Base-by-base conservation (phyloP, 1,140 invertebrate genomes). In the Cyclargus thomasi region DNA sequence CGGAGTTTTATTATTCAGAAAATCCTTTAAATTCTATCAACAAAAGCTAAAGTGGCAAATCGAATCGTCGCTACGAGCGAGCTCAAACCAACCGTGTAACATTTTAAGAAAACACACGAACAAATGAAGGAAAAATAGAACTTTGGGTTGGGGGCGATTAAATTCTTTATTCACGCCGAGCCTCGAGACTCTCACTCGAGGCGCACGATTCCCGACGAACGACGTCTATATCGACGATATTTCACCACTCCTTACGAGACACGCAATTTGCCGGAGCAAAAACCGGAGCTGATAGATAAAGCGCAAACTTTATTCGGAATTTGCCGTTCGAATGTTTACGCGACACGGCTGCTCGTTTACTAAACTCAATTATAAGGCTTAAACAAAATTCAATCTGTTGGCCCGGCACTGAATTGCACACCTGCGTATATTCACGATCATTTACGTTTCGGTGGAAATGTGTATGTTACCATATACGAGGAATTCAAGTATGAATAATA, bases 201-300 rank as follows among this genome's bases (percentile, higher is more conserved):
- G 29, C 29, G 29, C 29, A 76, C 73, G 73, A 83, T 80, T 80
- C 77, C 74, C 72, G 73, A 68, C 76, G 71, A 73, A 71, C 72
- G 78, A 85, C 75, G 78, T 86, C 79, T 83, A 79, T 76, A 81
- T 87, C 76, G 74, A 70, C 68, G 78, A 85, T 86, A 85, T 86
- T 83, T 81, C 84, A 82, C 81, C 74, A 76, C 72, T 77, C 71
- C 74, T 75, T 68, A 76, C 67, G 67, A 72, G 65, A 73, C 67
- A 70, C 75, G 55, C 55, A 36, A 59, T 59, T 59, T 21, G 55
- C 18, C 18, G 20, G 55, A 20, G 39, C 39, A 47, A 16, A 47
- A 47, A 11, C 39, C 39, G 39, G 14, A 47, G 39, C 39, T 47
- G 39, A 47, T 11, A 47, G 39, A 47, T 47, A 47, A 47, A 47